These are phyloP conservation scores for Globia sparganii DNA, from an alignment of 2,888 invertebrate genomes.

Conservation along the genomic window DNA sequence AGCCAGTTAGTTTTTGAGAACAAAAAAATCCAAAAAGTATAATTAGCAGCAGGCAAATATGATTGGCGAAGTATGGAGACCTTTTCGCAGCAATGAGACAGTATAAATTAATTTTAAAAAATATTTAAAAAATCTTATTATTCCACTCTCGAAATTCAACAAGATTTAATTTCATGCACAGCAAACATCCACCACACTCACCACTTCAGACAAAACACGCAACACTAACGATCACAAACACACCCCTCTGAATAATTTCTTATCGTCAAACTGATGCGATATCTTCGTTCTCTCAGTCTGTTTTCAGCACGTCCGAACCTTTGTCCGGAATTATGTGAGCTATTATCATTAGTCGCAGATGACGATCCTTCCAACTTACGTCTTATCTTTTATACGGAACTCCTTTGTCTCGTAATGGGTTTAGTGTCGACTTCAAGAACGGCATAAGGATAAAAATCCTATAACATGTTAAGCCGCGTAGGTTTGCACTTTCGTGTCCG, in stretches of 20 bases:
- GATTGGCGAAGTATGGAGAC: no score
- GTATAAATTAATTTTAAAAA: no score
- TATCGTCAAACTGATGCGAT: conserved; percentile 54
- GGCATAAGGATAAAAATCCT: conserved; percentile 56
- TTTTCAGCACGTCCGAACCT: conserved; percentile 69
- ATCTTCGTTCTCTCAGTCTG: conserved; percentile 57
- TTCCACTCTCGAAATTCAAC: neutral
- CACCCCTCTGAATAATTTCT: conserved; percentile 43
- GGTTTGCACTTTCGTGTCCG: conserved; percentile 46
- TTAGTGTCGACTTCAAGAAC: conserved; percentile 68
- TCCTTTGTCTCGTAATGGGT: conserved; percentile 74
- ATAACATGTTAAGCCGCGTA: conserved; percentile 43
- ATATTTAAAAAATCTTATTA: neutral
- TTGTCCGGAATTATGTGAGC: conserved; percentile 75
- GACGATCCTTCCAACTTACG: conserved; percentile 73
- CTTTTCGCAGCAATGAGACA: no score
- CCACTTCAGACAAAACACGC: neutral
- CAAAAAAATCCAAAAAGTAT: neutral
- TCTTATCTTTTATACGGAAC: conserved; percentile 76
- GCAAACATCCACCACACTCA: neutral
- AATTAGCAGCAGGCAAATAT: neutral
- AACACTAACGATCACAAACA: conserved; percentile 20
- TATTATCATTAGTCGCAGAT: conserved; percentile 81
- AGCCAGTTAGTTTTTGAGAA: no score
- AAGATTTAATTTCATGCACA: neutral